Percentiles rank a stretch among this genome's conserved stretches.
Evolutionary conservation across 2,888 invertebrate species (phyloP).

Genomic region (Epirrhoe alternata): DNA sequence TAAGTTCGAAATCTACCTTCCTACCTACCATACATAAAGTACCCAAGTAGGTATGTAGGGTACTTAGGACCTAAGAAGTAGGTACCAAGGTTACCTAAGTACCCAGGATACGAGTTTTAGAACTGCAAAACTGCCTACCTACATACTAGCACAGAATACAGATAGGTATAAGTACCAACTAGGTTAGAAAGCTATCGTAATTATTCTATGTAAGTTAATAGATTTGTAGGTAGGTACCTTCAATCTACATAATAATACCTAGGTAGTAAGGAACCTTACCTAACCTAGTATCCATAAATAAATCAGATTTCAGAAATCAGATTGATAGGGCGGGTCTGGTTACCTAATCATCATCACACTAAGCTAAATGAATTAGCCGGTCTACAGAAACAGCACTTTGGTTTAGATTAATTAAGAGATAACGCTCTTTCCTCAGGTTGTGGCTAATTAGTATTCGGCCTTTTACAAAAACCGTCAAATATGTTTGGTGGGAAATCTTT

Average conservation of each 20-base stretch:
- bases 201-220: too few species aligned
- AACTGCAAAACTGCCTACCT: too few species aligned
- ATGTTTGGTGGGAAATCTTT: conserved; percentile 24
- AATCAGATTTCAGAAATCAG: conserved; percentile 2
- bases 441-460: conserved; percentile 42
- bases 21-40: too few species aligned
- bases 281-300: not conserved
- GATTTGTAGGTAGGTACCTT: not conserved
- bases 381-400: conserved; percentile 35
- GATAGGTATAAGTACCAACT: too few species aligned
- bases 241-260: not conserved
- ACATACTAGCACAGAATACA: too few species aligned
- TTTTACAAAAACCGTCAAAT: conserved; percentile 34
- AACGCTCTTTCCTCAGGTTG: conserved; percentile 38
- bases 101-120: too few species aligned
- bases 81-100: too few species aligned
- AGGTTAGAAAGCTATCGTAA: too few species aligned
- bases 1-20: too few species aligned
- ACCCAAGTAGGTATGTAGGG: too few species aligned
- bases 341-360: conserved; percentile 35
- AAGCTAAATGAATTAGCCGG: conserved; percentile 33
- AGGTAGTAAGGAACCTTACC: too few species aligned
- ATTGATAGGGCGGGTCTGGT: conserved; percentile 28
- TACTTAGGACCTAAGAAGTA: too few species aligned
- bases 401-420: conserved; percentile 43